phyloP scores from a whole-genome alignment of 2,888 invertebrate species.

The Spisula solida region DNA sequence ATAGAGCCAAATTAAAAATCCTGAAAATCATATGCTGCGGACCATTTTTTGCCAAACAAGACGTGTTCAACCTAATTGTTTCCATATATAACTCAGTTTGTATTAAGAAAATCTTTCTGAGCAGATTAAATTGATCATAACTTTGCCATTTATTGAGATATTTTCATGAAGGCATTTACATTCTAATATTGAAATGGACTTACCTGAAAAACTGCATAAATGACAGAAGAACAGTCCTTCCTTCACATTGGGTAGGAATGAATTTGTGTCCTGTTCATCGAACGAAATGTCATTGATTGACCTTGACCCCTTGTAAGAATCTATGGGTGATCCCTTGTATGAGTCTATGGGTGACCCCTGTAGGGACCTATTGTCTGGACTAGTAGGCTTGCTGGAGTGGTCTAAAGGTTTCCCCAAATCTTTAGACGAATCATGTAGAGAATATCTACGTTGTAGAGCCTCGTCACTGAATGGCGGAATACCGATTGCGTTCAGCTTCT shows the following conservation, averaged over 20 bases:
- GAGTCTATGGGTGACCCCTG: constrained; percentile 42
- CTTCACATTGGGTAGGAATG: constrained; percentile 61
- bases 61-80: too few species aligned
- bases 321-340: constrained; percentile 7
- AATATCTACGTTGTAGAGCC: constrained; percentile 34
- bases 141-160: too few species aligned
- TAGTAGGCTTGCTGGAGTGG: constrained; percentile 49
- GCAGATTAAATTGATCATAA: too few species aligned
- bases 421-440: constrained; percentile 33
- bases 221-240: constrained; percentile 88
- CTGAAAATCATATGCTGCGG: too few species aligned
- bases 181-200: constrained; percentile 21
- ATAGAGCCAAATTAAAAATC: too few species aligned
- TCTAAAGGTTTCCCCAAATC: background rate
- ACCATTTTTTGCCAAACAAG: too few species aligned
- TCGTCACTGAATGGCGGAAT: constrained; percentile 35
- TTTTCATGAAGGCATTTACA: too few species aligned
- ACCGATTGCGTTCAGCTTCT: constrained; percentile 22
- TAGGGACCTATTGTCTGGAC: constrained; percentile 40
- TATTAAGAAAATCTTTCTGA: too few species aligned
- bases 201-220: constrained; percentile 88
- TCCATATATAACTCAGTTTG: too few species aligned
- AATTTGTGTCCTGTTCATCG: constrained; percentile 56
- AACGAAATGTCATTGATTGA: constrained; percentile 56
- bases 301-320: constrained; percentile 26